Conservation (phyloP, 1,140 invertebrate genomes). For the Oncopeltus fasciatus region DNA sequence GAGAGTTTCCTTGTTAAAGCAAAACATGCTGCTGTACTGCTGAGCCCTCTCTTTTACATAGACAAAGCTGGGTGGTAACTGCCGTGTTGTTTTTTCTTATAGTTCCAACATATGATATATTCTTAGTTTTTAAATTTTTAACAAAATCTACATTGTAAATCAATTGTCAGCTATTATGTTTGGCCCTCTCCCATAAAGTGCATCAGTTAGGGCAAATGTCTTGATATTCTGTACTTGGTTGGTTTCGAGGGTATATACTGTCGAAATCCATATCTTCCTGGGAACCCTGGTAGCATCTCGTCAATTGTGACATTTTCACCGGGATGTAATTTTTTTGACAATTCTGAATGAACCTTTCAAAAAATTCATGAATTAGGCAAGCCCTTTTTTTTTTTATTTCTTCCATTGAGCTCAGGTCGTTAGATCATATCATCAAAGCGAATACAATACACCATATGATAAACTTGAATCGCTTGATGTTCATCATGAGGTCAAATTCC, state of each 20-base stretch:
- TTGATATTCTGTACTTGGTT: neutral
- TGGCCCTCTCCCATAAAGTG: neutral
- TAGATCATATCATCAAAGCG: neutral
- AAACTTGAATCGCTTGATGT: neutral
- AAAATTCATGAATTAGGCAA: slow-evolving; percentile 4
- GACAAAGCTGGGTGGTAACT: neutral
- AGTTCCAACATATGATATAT: neutral
- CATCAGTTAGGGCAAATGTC: neutral
- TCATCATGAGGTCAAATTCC: neutral
- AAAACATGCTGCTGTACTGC: neutral
- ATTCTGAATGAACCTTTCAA: neutral
- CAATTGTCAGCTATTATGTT: neutral
- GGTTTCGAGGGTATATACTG: neutral
- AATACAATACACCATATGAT: neutral
- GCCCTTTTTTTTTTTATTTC: slow-evolving; percentile 19
- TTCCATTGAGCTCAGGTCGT: slow-evolving; percentile 6
- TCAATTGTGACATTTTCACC: neutral
- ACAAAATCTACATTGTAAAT: neutral
- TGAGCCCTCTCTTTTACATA: neutral
- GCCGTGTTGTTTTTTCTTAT: neutral
- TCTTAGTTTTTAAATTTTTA: neutral
- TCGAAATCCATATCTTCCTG: neutral
- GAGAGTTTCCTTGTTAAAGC: neutral
- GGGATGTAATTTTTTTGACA: neutral
- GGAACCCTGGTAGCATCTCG: neutral